A percentile compares a stretch with the other conserved stretches of the same genome.
Conservation (phyloP, 2,113 vertebrate species). For the Plecotus auritus region DNA sequence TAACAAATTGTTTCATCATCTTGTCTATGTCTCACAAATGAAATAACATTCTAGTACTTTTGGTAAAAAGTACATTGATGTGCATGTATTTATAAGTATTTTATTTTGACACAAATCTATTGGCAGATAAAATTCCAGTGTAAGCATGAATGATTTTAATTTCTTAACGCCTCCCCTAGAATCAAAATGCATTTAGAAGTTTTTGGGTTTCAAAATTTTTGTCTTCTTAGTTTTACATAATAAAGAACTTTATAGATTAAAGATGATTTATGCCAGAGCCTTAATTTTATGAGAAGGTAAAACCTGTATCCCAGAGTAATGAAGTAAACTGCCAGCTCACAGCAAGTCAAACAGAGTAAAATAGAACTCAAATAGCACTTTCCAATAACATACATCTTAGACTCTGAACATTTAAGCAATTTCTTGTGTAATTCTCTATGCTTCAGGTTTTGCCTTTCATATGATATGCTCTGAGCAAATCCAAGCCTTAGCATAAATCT, state of each 20-base stretch:
- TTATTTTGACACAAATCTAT: not conserved
- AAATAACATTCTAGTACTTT: not conserved
- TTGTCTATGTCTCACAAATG: not conserved
- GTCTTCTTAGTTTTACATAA: not conserved
- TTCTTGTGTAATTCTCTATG: constrained; percentile 7
- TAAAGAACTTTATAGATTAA: not conserved
- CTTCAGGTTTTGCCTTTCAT: constrained; percentile 31
- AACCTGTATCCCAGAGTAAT: not conserved
- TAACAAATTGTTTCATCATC: not conserved
- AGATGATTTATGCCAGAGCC: not conserved
- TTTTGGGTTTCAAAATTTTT: not conserved
- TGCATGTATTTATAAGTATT: constrained; percentile 13
- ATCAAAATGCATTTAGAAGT: not conserved
- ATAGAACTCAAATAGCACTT: not conserved
- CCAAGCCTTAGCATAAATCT: constrained; percentile 27
- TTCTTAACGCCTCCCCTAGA: not conserved
- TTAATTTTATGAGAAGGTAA: not conserved
- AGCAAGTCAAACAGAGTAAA: not conserved
- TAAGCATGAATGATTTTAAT: constrained; percentile 22
- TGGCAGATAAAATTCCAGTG: not conserved
- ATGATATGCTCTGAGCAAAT: constrained; percentile 11
- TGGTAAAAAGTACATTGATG: not conserved
- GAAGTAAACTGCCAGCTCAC: not conserved
- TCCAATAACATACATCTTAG: not conserved
- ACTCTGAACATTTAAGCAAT: not conserved